Evolutionary conservation across 2,888 invertebrate genomes (phyloP), one percentile per base, ranked within the genome.

Genomic region (Protula sp.): DNA sequence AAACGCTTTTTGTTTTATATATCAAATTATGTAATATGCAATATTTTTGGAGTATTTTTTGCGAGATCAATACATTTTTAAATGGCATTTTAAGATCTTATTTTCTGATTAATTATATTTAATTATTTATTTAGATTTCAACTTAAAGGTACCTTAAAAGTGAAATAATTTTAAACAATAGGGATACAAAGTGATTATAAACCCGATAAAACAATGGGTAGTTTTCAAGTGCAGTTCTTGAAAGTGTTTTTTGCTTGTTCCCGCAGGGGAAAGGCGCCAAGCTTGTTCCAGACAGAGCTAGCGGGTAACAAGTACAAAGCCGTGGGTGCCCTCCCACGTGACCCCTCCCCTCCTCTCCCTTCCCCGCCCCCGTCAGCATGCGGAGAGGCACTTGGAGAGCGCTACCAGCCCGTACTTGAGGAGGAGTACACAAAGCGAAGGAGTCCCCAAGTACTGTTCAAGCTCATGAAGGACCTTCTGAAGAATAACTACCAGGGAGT

Each of bases 181-280:
- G n/a, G n/a, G n/a, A n/a, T n/a, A n/a, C n/a, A n/a, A n/a, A n/a
- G n/a, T n/a, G n/a, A n/a, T n/a, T n/a, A n/a, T n/a, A n/a, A n/a
- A n/a, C n/a, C n/a, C n/a, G n/a, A n/a, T n/a, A n/a, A n/a, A n/a
- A n/a, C n/a, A n/a, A n/a, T n/a, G n/a, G n/a, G n/a, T n/a, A n/a
- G n/a, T n/a, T n/a, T n/a, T n/a, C n/a, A n/a, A n/a, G n/a, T n/a
- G n/a, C n/a, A n/a, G n/a, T 80, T 80, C 61, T 77, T 80, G 77
- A 73, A 75, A 50, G 76, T 75, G 68, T 80, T 80, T 67, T 79
- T 80, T 61, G 77, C 79, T 55, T 75, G 71, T 78, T 79, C 61
- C 63, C 51, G 2, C 68, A 76, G 77, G 61, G 76, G 78, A 30
- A 70, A 71, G 61, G 76, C 77, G 28, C 70, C 70, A n/a, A 78